Base-by-base conservation (phyloP, 2,797 vertebrate species). In the Nyctibius grandis region DNA sequence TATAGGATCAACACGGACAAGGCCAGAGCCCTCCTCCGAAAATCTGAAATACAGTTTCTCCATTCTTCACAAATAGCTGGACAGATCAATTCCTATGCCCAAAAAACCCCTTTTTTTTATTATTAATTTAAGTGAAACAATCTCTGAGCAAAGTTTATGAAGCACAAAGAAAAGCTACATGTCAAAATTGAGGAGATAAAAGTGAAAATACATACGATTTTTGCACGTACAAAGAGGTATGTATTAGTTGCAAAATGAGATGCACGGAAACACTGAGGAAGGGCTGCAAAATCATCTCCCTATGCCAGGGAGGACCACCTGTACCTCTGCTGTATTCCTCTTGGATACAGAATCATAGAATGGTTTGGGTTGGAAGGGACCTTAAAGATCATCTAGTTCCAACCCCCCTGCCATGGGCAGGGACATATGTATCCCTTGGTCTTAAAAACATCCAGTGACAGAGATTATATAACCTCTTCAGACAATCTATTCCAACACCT, bases 191-290 rank as follows among this genome's bases (percentile, higher is more conserved):
- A 19, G 13, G 19, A 48, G 12, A 26, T 20, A 80, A 65, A 28
- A 36, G 5, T 65, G 50, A 73, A 73, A 79, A 78, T 3, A 8
- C 0, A 0, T 12, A 11, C 5, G 2, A 56, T 28, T 64, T 90
- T 88, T 54, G 6, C 25, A 12, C 0, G 0, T 34, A 40, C 2
- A 50, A 31, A 51, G 9, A 53, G 16, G 9, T 54, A 5, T 26
- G 2, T 15, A 21, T 69, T 33, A 44, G 45, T 6, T 85, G 54
- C 29, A 85, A 77, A 80, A 85, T 26, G 31, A 85, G 15, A 63
- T 12, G 17, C 12, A 7, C 18, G 9, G 19, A 22, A 88, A 33
- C 20, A 15, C 11, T 31, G 21, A 42, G 25, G 31, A 64, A 72
- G 15, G 22, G 19, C 33, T 70, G 7, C 26, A 89, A 34, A 85